These are phyloP conservation scores for Syritta pipiens DNA, from an alignment of 2,888 invertebrate genomes.

Conservation along the genomic window DNA sequence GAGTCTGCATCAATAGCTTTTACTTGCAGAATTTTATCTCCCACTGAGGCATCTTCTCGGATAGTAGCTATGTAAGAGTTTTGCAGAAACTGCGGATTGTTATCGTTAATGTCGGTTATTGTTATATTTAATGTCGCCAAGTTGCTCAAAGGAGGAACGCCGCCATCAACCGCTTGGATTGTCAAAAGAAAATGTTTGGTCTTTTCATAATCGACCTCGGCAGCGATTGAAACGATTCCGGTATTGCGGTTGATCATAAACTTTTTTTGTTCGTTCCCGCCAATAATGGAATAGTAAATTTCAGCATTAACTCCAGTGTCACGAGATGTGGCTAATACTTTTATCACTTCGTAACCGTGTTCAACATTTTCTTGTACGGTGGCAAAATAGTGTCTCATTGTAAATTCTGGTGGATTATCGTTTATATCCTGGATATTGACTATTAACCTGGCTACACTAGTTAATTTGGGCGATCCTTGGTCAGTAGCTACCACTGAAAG, in stretches of 20 bases:
- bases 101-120: slow-evolving; percentile 92
- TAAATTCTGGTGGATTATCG: slow-evolving; percentile 98
- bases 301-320: slow-evolving; percentile 97
- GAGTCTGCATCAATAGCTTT: slow-evolving; percentile 92
- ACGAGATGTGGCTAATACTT: slow-evolving; percentile 93
- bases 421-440: slow-evolving; percentile 95
- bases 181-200: slow-evolving; percentile 92
- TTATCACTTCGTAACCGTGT: slow-evolving; percentile 89
- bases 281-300: slow-evolving; percentile 91
- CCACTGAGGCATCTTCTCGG: slow-evolving; percentile 88
- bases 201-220: slow-evolving; percentile 92
- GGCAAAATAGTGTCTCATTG: slow-evolving; percentile 88
- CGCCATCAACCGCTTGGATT: slow-evolving; percentile 94
- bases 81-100: slow-evolving; percentile 89
- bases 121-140: slow-evolving; percentile 93
- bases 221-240: slow-evolving; percentile 88
- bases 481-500: slow-evolving; percentile 91
- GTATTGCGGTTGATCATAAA: slow-evolving; percentile 87
- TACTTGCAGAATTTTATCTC: slow-evolving; percentile 87
- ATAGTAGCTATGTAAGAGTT: slow-evolving; percentile 87
- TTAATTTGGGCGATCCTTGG: slow-evolving; percentile 87
- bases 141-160: slow-evolving; percentile 92
- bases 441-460: slow-evolving; percentile 84
- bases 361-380: slow-evolving; percentile 88
- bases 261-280: slow-evolving; percentile 93